phyloP scores from a whole-genome alignment of 2,797 vertebrate species.

The Argentina silus region DNA sequence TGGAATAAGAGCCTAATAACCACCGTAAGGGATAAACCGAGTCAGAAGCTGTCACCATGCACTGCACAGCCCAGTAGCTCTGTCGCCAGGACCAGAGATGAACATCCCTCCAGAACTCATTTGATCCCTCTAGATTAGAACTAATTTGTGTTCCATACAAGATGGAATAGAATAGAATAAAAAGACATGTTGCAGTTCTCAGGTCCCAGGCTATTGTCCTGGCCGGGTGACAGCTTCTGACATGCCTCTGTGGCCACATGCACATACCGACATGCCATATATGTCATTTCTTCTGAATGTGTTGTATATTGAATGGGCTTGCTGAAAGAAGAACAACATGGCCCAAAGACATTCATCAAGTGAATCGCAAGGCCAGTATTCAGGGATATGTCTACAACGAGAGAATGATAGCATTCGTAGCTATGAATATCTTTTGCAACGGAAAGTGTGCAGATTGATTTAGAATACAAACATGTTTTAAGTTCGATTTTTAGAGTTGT shows the following conservation, averaged over 20 bases:
- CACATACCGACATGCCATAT: conserved; percentile 5
- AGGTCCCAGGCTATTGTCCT: conserved; percentile 1
- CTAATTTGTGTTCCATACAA: too few species aligned
- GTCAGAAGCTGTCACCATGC: too few species aligned
- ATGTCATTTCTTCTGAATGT: conserved; percentile 17
- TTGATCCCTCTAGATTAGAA: too few species aligned
- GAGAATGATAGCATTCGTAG: neutral
- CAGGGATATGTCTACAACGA: neutral
- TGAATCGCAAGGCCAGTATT: neutral
- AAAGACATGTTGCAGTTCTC: neutral
- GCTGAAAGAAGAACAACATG: neutral
- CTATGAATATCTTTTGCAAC: neutral
- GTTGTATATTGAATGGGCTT: conserved; percentile 8
- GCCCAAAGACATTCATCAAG: neutral
- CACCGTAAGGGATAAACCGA: too few species aligned
- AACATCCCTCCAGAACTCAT: too few species aligned
- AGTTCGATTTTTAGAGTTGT: neutral
- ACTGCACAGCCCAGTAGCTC: too few species aligned
- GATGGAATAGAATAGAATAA: too few species aligned
- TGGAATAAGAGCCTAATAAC: too few species aligned
- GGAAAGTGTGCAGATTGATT: neutral
- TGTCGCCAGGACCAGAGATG: too few species aligned
- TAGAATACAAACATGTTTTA: neutral
- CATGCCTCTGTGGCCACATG: conserved; percentile 4
- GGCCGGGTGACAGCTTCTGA: neutral